A percentile compares a stretch with the other conserved stretches of the same genome.
Conservation (phyloP, 2,888 invertebrate genomes). For the Torymus auratus region DNA sequence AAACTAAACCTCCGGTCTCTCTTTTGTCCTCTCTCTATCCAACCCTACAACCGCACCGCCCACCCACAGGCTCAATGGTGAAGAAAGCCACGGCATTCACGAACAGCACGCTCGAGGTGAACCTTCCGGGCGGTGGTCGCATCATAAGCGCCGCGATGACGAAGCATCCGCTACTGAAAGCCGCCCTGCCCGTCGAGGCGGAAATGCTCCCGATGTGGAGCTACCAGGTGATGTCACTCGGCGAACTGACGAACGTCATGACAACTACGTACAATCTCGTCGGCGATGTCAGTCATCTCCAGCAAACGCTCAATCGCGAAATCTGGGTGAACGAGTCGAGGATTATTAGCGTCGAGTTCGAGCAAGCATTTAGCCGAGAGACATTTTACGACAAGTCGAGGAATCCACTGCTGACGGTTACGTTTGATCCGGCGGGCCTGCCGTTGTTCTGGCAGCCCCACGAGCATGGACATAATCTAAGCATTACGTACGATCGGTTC, state of each 20-base stretch:
- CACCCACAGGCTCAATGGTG: constrained; percentile 77
- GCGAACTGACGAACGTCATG: constrained; percentile 88
- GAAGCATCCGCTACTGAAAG: constrained; percentile 89
- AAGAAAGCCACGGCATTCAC: constrained; percentile 87
- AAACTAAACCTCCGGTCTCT: constrained; percentile 1
- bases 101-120: constrained; percentile 88
- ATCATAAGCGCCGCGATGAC: constrained; percentile 88
- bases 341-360: constrained; percentile 93
- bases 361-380: constrained; percentile 92
- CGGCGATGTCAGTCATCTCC: constrained; percentile 90
- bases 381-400: constrained; percentile 92
- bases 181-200: constrained; percentile 90
- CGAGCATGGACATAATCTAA: constrained; percentile 87
- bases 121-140: constrained; percentile 85
- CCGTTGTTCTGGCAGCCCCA: constrained; percentile 91
- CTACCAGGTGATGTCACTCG: constrained; percentile 87
- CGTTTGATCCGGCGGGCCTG: constrained; percentile 92
- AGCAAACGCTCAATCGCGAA: constrained; percentile 89
- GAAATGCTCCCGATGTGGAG: constrained; percentile 95
- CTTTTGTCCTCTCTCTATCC: constrained; percentile 19
- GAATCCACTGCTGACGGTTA: constrained; percentile 89
- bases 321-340: constrained; percentile 94
- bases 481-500: constrained; percentile 92
- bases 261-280: constrained; percentile 89
- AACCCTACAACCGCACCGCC: no score